A percentile compares a stretch with the other conserved stretches of the same genome.
Conservation (phyloP, 2,113 vertebrate genomes). For the Argyrosomus japonicus region DNA sequence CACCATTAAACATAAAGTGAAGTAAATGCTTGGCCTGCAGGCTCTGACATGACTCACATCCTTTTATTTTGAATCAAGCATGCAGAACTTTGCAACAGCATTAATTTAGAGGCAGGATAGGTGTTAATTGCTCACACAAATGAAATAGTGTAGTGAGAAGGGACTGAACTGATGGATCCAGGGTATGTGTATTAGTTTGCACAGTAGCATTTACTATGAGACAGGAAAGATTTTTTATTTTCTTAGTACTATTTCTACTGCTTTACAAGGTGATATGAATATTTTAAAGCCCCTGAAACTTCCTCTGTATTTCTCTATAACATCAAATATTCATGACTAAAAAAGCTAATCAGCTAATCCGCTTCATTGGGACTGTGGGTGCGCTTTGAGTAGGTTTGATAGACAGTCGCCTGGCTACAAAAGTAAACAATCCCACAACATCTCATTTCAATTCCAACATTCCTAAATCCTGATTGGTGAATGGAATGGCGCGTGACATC, state of each 20-base stretch:
- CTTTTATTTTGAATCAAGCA: constrained; percentile 37
- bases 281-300: neutral
- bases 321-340: constrained; percentile 26
- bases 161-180: neutral
- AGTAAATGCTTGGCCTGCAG: constrained; percentile 49
- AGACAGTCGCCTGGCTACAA: neutral
- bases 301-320: neutral
- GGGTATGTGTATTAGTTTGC: neutral
- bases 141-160: neutral
- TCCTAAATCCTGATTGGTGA: constrained; percentile 6
- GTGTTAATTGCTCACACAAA: constrained; percentile 37
- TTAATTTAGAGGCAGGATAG: constrained; percentile 11
- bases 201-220: neutral
- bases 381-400: constrained; percentile 19
- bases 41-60: constrained; percentile 50
- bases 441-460: neutral
- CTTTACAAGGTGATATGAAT: neutral
- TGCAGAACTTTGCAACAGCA: constrained; percentile 7
- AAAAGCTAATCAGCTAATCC: constrained; percentile 8
- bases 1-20: constrained; percentile 58
- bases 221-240: neutral
- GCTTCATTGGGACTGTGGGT: neutral
- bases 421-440: constrained; percentile 1
- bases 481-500: neutral
- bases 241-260: neutral